These are phyloP conservation scores for Porites evermanni DNA, from an alignment of 92 coral and sea anemone species.

Conservation along the genomic window DNA sequence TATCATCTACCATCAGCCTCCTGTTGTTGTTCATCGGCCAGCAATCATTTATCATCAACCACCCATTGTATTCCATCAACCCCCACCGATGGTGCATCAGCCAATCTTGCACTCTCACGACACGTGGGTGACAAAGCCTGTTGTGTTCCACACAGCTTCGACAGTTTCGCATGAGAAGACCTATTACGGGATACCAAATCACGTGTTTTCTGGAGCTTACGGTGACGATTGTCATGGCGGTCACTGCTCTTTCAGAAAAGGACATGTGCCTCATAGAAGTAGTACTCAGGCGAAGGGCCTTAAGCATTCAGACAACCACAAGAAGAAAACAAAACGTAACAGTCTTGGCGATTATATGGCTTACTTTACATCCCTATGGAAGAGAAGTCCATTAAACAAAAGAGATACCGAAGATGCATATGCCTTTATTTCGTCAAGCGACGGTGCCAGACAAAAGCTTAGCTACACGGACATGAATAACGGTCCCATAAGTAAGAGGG, in stretches of 20 bases:
- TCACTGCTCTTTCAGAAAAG: slow-evolving; percentile 78
- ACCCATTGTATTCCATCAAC: slow-evolving; percentile 96
- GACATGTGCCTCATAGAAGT: slow-evolving; percentile 65
- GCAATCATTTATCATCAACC: slow-evolving; percentile 99
- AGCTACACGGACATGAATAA: slow-evolving; percentile 53
- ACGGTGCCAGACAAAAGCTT: slow-evolving; percentile 66
- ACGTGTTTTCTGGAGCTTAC: slow-evolving; percentile 68
- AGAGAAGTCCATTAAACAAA: slow-evolving; percentile 46
- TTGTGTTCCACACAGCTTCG: slow-evolving; percentile 79
- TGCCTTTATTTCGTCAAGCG: slow-evolving; percentile 69
- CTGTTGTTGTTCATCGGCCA: slow-evolving; percentile 97
- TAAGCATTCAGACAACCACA: slow-evolving; percentile 28
- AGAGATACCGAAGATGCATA: slow-evolving; percentile 57
- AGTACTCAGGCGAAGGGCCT: slow-evolving; percentile 28
- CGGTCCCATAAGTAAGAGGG: slow-evolving; percentile 59
- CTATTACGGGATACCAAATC: slow-evolving; percentile 83
- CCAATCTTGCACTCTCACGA: slow-evolving; percentile 97
- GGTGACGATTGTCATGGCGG: slow-evolving; percentile 68
- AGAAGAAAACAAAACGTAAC: slow-evolving; percentile 71
- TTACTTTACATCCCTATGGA: slow-evolving; percentile 69
- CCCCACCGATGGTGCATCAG: slow-evolving; percentile 95
- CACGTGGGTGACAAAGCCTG: slow-evolving; percentile 90
- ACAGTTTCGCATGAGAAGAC: slow-evolving; percentile 76
- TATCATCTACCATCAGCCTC: slow-evolving; percentile 97
- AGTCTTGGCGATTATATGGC: slow-evolving; percentile 61